phyloP scores from a whole-genome alignment of 1,140 invertebrate genomes.

The Atopsyche davidsoni region DNA sequence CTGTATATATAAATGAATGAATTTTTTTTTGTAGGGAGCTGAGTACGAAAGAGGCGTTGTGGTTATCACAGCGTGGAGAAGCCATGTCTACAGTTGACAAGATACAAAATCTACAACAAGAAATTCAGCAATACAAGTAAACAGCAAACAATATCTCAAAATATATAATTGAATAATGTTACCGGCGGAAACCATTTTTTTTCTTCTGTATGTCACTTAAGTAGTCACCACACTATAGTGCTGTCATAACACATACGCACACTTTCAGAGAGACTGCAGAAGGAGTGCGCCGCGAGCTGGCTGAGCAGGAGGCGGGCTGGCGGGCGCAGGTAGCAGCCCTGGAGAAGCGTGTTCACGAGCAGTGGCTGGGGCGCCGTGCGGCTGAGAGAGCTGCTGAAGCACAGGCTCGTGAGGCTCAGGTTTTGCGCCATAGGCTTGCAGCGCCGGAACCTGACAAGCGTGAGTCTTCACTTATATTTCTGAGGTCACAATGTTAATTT shows the following conservation, averaged over 20 bases:
- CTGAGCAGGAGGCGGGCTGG: conserved; percentile 71
- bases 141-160: no score
- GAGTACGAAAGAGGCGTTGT: conserved; percentile 72
- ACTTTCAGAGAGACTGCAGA: conserved; percentile 50
- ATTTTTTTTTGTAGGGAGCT: conserved; percentile 66
- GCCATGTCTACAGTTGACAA: conserved; percentile 71
- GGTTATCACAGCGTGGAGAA: conserved; percentile 77
- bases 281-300: conserved; percentile 67
- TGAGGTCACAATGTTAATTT: no score
- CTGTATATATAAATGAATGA: no score
- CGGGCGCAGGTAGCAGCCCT: conserved; percentile 66
- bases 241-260: no score
- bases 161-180: no score
- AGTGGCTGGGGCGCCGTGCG: conserved; percentile 70
- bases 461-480: no score
- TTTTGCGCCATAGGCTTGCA: conserved; percentile 65
- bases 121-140: conserved; percentile 76
- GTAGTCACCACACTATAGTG: no score
- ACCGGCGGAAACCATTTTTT: no score
- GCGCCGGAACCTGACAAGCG: conserved; percentile 37
- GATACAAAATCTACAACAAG: conserved; percentile 68
- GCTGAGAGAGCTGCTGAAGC: conserved; percentile 71
- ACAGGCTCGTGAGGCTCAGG: conserved; percentile 63
- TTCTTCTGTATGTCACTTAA: no score
- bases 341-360: conserved; percentile 71